Percentiles rank a stretch among this genome's conserved stretches.
phyloP scores from a whole-genome alignment of 2,888 invertebrate genomes.

The Lacanobia oleracea region DNA sequence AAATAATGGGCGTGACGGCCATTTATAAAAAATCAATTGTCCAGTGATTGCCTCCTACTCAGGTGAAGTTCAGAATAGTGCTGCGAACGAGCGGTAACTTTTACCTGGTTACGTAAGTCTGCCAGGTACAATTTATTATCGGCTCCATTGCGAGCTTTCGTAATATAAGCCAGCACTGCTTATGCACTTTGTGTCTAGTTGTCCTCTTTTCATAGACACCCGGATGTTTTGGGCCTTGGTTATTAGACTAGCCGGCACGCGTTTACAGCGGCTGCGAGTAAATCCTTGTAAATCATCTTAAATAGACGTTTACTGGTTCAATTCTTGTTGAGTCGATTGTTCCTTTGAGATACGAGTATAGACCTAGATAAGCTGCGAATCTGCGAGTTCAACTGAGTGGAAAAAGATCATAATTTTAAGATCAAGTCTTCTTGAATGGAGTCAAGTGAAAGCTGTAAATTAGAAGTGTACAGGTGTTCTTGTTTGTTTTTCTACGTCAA shows the following conservation, averaged over 20 bases:
- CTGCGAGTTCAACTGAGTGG: slow-evolving; percentile 12
- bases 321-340: slow-evolving; percentile 5
- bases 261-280: slow-evolving; percentile 25
- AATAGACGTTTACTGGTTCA: slow-evolving; percentile 22
- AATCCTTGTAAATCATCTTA: slow-evolving; percentile 45
- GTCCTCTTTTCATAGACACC: slow-evolving; percentile 73
- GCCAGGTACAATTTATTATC: slow-evolving; percentile 88
- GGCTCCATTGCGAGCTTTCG: slow-evolving; percentile 87
- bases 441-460: slow-evolving; percentile 72
- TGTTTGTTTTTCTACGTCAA: slow-evolving; percentile 58
- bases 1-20: slow-evolving; percentile 47
- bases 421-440: slow-evolving; percentile 41
- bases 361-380: slow-evolving; percentile 11
- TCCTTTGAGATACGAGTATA: neutral
- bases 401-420: slow-evolving; percentile 17
- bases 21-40: slow-evolving; percentile 57
- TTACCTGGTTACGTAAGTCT: slow-evolving; percentile 87
- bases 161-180: slow-evolving; percentile 83
- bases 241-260: slow-evolving; percentile 41
- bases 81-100: slow-evolving; percentile 85
- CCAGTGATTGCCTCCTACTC: slow-evolving; percentile 65
- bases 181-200: slow-evolving; percentile 76
- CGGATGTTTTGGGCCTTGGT: slow-evolving; percentile 70
- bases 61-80: slow-evolving; percentile 85
- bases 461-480: slow-evolving; percentile 61